A percentile compares a stretch with the other conserved stretches of the same genome.
phyloP scores from a whole-genome alignment of 2,888 invertebrate species.

The Troglohyphantes excavatus region DNA sequence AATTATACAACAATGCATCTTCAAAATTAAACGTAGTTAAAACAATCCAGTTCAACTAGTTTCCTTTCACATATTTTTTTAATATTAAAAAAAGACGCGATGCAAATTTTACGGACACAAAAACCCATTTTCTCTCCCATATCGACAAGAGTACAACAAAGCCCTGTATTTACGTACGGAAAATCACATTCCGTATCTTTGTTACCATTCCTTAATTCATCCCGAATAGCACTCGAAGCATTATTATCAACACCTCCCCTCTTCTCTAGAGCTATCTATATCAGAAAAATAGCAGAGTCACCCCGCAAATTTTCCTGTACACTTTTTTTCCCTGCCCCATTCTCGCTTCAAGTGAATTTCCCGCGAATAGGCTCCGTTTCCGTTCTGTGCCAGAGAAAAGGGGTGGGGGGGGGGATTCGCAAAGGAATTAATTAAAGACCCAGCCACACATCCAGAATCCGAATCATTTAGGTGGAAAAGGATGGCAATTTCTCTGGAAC shows the following conservation, averaged over 20 bases:
- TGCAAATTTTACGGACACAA: neutral
- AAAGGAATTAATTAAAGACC: constrained; percentile 66
- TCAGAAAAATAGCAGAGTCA: constrained; percentile 37
- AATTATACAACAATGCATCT: no score
- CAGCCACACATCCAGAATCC: constrained; percentile 10
- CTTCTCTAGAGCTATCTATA: neutral
- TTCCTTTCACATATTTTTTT: no score
- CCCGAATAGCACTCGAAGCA: constrained; percentile 17
- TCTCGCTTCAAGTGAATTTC: constrained; percentile 23
- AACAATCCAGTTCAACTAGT: no score
- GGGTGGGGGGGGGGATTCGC: constrained; percentile 39
- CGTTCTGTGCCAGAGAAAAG: constrained; percentile 28
- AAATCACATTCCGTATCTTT: neutral
- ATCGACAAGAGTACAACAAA: neutral
- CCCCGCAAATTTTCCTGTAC: constrained; percentile 11
- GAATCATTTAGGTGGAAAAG: constrained; percentile 72
- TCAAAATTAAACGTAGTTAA: no score
- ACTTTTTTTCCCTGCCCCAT: neutral
- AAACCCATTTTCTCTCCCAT: neutral
- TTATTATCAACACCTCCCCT: constrained; percentile 30
- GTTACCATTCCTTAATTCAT: constrained; percentile 8
- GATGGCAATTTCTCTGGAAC: constrained; percentile 66
- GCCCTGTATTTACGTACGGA: neutral
- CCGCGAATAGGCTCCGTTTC: constrained; percentile 46
- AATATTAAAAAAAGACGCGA: no score